Percentiles rank a stretch among this genome's conserved stretches.
Conservation (phyloP, 1,140 invertebrate species). For the Eurosta solidaginis region DNA sequence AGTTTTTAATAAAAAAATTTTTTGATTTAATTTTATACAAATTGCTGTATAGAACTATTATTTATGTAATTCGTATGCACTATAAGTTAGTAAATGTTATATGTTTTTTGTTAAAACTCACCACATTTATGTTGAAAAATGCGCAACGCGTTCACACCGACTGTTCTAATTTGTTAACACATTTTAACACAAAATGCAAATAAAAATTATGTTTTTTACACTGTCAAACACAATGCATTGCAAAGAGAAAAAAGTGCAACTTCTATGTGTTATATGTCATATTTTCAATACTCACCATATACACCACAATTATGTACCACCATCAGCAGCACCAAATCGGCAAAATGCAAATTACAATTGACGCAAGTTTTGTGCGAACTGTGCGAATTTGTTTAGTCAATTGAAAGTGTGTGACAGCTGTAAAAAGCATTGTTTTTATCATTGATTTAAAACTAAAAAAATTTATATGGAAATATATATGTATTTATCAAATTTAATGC, state of each 20-base stretch:
- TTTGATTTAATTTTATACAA: too few relatives aligned
- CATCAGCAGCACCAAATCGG: conserved; percentile 30
- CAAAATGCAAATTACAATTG: conserved; percentile 55
- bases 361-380: conserved; percentile 55
- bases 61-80: too few relatives aligned
- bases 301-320: neutral
- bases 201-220: conserved; percentile 45
- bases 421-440: conserved; percentile 21
- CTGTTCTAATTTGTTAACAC: conserved; percentile 45
- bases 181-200: conserved; percentile 33
- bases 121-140: too few relatives aligned
- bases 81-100: too few relatives aligned
- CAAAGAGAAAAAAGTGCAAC: conserved; percentile 37
- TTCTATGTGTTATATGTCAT: neutral
- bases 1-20: neutral
- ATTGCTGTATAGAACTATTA: too few relatives aligned
- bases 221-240: conserved; percentile 57
- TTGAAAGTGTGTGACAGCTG: conserved; percentile 48
- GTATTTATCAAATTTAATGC: neutral
- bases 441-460: neutral
- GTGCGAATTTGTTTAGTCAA: conserved; percentile 46
- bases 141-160: neutral
- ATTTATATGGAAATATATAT: neutral
- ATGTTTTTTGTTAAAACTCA: too few relatives aligned
- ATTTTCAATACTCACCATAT: neutral